Base-by-base conservation (phyloP, 2,113 vertebrate genomes). In the Pelusios castaneus region DNA sequence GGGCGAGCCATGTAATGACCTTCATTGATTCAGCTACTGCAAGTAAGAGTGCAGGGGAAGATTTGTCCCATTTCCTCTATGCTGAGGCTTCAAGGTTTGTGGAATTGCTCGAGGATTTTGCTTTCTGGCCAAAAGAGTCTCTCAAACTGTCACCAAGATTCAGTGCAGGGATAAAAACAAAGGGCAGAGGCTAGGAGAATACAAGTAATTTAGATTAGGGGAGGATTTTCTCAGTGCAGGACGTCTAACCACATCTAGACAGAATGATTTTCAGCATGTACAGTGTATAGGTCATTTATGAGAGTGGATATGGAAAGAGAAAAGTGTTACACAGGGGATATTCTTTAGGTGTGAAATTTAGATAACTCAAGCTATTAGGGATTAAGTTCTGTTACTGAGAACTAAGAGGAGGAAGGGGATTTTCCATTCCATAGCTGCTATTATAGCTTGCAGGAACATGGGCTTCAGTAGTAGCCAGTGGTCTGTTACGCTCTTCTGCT, bases 1-100 rank as follows among this genome's bases (percentile, higher is more conserved):
- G 89, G 92, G 93, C 79, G 52, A 89, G 88, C 87, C 92, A 79
- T 67, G 97, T 96, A 97, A 96, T 97, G 96, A 95, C 90, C 93
- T 89, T 86, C 95, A 97, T 97, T 97, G 97, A 97, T 96, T 94
- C 96, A 88, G 90, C 87, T 76, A 82, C 93, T 91, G 54, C 89
- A 92, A 94, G 89, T 60, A 85, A 82, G 85, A 96, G 73, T 38
- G 95, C 80, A 94, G 83, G 95, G 94, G 88, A 96, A 93, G 88
- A 95, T 82, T 93, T 89, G 96, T 93, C 97, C 91, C 91, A 2
- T 97, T 97, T 97, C 95, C 94, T 95, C 90, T 87, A 51, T 58
- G 93, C 82, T 0, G 10, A 96, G 92, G 70, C 52, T 92, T 93
- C 92, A 67, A 78, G 22, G 70, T 86, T 90, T 82, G 70, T 92